These are phyloP conservation scores for Macrosiphum euphorbiae DNA, from an alignment of 2,888 invertebrate species.

Conservation along the genomic window DNA sequence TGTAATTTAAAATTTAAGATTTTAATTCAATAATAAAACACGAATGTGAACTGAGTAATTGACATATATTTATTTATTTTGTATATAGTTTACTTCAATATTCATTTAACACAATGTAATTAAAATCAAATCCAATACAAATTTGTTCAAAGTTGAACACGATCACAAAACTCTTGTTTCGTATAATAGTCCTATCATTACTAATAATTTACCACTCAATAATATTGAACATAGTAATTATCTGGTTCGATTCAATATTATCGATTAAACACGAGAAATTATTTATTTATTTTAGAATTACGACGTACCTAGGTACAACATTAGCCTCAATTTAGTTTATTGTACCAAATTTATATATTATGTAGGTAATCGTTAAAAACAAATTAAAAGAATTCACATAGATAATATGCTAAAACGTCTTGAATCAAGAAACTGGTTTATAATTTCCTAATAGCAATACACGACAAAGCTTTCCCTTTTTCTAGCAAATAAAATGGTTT, in stretches of 20 bases:
- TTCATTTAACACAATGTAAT: background rate
- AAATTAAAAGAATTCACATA: background rate
- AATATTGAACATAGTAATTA: background rate
- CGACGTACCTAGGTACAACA: background rate
- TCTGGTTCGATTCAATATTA: background rate
- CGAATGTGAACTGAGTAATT: background rate
- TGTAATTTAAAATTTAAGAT: conserved; percentile 1
- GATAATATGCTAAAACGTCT: background rate
- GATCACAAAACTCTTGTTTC: background rate
- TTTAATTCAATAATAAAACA: background rate
- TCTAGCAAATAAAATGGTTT: background rate
- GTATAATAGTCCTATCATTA: background rate
- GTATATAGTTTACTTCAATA: background rate
- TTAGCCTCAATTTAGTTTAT: background rate
- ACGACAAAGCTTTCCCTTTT: background rate
- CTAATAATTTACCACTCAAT: background rate
- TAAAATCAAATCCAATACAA: background rate
- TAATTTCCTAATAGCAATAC: background rate
- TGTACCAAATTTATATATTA: background rate
- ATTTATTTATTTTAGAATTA: background rate
- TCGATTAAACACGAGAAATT: background rate
- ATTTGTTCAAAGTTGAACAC: background rate
- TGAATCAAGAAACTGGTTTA: background rate
- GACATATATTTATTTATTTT: background rate
- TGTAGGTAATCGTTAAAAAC: background rate